Conservation (phyloP, 2,113 vertebrate species). For the Rhinopomastus cyanomelas region DNA sequence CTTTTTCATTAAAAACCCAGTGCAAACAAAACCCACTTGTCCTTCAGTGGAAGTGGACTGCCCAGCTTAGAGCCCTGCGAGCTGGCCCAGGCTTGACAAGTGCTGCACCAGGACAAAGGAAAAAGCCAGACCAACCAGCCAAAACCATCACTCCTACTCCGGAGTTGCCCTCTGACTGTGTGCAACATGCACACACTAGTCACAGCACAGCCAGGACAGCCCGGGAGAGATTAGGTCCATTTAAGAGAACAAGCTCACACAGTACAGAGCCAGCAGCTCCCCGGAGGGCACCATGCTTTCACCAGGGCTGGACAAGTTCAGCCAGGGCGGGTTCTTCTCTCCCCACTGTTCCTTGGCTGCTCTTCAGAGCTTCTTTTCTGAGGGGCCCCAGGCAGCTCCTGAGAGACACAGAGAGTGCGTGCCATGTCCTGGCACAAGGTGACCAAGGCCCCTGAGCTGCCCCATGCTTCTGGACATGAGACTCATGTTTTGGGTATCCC, state of each 20-base stretch:
- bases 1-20: not conserved
- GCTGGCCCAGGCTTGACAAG: not conserved
- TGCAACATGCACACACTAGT: not conserved
- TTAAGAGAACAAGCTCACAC: not conserved
- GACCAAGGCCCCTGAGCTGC: not conserved
- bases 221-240: not conserved
- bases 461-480: accelerated
- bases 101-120: not conserved
- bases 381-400: not conserved
- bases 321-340: not conserved
- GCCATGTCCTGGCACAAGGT: not conserved
- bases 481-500: not conserved
- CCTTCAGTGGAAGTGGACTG: not conserved
- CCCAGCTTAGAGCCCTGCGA: not conserved
- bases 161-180: not conserved
- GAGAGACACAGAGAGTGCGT: not conserved
- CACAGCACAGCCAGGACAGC: not conserved
- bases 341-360: not conserved
- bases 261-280: not conserved
- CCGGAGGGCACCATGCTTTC: not conserved
- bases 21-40: not conserved
- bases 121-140: conserved; percentile 14
- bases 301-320: accelerated
- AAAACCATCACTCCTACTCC: not conserved
- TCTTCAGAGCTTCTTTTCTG: not conserved